Conservation (phyloP, 2,113 vertebrate genomes). For the Pyrgilauda ruficollis region DNA sequence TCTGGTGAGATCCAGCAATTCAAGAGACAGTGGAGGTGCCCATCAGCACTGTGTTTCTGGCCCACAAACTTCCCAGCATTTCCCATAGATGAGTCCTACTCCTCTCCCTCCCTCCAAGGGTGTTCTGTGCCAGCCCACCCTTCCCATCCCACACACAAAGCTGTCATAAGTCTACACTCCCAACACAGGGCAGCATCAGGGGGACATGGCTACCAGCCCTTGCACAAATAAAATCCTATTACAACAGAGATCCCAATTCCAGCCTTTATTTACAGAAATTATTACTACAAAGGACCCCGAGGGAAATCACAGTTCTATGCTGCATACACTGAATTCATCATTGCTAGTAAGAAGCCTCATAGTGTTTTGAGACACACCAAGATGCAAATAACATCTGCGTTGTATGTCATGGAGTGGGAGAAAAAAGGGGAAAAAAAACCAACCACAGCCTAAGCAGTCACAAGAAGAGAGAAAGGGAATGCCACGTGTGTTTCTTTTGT, state of each 20-base stretch:
- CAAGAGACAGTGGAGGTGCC: neutral
- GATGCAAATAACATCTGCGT: neutral
- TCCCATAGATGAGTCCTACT: neutral
- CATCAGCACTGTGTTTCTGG: neutral
- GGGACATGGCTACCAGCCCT: neutral
- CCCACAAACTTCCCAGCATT: neutral
- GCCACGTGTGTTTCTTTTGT: neutral
- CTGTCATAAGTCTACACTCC: neutral
- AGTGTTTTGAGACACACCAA: neutral
- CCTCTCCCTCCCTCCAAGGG: neutral
- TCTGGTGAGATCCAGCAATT: neutral
- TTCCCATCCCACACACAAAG: neutral
- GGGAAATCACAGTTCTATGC: conserved; percentile 54
- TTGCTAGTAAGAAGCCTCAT: neutral
- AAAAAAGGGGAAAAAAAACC: neutral
- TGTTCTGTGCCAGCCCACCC: neutral
- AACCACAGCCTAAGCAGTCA: neutral
- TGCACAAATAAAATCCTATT: conserved; percentile 57
- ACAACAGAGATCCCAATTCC: conserved; percentile 23
- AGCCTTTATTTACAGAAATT: conserved; percentile 69
- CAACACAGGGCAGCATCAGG: neutral
- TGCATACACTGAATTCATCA: conserved; percentile 39
- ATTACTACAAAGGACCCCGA: conserved; percentile 52
- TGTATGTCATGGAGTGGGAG: neutral
- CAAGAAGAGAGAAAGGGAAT: neutral